These are phyloP conservation scores for Tachystola acroxantha DNA, from an alignment of 2,888 invertebrate species.

Conservation along the genomic window DNA sequence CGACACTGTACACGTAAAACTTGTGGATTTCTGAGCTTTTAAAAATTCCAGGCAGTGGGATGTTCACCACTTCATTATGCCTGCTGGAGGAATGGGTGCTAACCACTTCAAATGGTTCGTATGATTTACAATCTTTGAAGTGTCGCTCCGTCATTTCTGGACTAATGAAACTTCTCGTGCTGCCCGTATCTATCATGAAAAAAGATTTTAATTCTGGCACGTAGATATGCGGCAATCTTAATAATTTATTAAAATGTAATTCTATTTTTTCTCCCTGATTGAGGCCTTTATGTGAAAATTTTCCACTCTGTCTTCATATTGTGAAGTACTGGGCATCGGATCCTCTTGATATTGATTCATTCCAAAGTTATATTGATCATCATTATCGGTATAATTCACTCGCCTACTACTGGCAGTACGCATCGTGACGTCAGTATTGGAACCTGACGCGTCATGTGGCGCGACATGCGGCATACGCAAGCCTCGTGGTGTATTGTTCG, in stretches of 20 bases:
- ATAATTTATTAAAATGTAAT: conserved; percentile 9
- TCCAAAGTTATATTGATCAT: neutral
- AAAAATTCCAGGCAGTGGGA: conserved; percentile 12
- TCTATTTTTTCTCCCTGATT: neutral
- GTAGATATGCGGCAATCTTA: conserved; percentile 13
- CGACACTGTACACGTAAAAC: conserved; percentile 14
- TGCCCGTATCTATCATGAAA: conserved; percentile 19
- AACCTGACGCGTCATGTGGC: too few species aligned
- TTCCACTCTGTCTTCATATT: neutral
- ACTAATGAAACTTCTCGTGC: conserved; percentile 14
- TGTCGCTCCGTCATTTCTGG: conserved; percentile 8
- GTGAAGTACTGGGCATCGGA: neutral
- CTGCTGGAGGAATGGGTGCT: conserved; percentile 16
- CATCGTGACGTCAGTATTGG: too few species aligned
- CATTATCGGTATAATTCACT: neutral
- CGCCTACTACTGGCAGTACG: too few species aligned
- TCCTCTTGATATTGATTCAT: neutral
- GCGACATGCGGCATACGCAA: too few species aligned
- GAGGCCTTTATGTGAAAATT: conserved; percentile 2
- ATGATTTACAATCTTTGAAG: conserved; percentile 4
- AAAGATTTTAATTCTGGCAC: conserved; percentile 13
- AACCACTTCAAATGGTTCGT: conserved; percentile 15
- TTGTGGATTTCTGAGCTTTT: conserved; percentile 10
- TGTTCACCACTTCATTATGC: conserved; percentile 14
- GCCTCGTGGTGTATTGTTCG: neutral